Conservation (phyloP, 2,797 vertebrate genomes). For the Oryzias dopingdopingensis region DNA sequence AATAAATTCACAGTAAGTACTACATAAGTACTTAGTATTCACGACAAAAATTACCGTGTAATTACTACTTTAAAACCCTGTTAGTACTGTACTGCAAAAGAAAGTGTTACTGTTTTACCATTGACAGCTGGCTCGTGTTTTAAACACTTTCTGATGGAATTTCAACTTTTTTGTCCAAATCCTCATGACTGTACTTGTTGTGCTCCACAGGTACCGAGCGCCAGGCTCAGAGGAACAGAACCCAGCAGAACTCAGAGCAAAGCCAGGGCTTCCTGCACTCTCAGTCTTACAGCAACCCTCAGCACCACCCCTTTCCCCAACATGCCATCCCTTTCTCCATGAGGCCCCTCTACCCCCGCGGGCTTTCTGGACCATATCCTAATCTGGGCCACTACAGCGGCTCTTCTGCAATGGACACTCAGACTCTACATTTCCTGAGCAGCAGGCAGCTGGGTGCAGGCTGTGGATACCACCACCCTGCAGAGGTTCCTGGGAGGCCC, state of each 20-base stretch:
- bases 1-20: no score
- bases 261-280: slow-evolving; percentile 85
- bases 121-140: no score
- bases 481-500: slow-evolving; percentile 66
- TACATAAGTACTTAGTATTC: no score
- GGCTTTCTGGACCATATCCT: slow-evolving; percentile 73
- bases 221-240: slow-evolving; percentile 69
- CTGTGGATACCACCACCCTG: slow-evolving; percentile 71
- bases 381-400: slow-evolving; percentile 79
- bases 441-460: slow-evolving; percentile 70
- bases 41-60: no score
- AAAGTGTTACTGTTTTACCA: no score
- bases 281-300: slow-evolving; percentile 78
- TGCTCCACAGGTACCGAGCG: slow-evolving; percentile 81
- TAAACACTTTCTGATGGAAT: no score
- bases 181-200: slow-evolving; percentile 14
- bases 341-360: slow-evolving; percentile 78
- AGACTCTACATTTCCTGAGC: slow-evolving; percentile 78
- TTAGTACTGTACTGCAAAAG: no score
- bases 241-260: slow-evolving; percentile 79
- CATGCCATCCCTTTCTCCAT: slow-evolving; percentile 79
- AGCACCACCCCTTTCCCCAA: slow-evolving; percentile 80
- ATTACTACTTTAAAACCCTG: no score
- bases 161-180: neutral
- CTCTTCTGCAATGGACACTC: slow-evolving; percentile 80